Conservation (phyloP, 2,797 vertebrate species). For the Chelon auratus region DNA sequence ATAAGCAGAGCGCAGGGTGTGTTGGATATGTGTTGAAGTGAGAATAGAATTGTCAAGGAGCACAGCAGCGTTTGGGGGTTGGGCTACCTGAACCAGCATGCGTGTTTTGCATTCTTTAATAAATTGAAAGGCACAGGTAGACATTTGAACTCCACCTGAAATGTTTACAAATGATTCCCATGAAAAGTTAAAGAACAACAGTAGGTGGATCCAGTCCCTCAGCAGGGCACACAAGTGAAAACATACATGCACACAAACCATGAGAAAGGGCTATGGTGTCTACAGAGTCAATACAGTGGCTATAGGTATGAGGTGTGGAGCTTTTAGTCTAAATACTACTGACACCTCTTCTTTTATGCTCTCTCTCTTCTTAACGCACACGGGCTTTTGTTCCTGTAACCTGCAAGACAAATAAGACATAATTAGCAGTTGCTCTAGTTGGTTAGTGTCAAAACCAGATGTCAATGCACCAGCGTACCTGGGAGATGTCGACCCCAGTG, state of each 20-base stretch:
- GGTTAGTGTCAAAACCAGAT: background rate
- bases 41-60: background rate
- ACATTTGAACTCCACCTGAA: background rate
- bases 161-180: background rate
- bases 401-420: constrained; percentile 55
- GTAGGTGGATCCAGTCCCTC: background rate
- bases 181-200: constrained; percentile 5
- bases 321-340: constrained; percentile 23
- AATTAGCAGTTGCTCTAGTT: background rate
- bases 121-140: constrained; percentile 47
- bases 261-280: constrained; percentile 20
- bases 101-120: constrained; percentile 4
- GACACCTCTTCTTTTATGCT: constrained; percentile 1
- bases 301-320: constrained; percentile 51
- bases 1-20: background rate
- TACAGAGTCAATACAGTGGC: constrained; percentile 34
- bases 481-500: constrained; percentile 90
- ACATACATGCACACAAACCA: constrained; percentile 53
- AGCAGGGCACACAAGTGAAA: constrained; percentile 18
- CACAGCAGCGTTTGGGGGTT: background rate
- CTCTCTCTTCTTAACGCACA: constrained; percentile 61
- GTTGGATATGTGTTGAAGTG: background rate
- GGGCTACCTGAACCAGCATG: constrained; percentile 9
- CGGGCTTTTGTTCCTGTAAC: constrained; percentile 28
- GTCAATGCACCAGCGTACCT: constrained; percentile 76